Conservation (phyloP, 2,888 invertebrate genomes). For the Rhagonycha fulva region DNA sequence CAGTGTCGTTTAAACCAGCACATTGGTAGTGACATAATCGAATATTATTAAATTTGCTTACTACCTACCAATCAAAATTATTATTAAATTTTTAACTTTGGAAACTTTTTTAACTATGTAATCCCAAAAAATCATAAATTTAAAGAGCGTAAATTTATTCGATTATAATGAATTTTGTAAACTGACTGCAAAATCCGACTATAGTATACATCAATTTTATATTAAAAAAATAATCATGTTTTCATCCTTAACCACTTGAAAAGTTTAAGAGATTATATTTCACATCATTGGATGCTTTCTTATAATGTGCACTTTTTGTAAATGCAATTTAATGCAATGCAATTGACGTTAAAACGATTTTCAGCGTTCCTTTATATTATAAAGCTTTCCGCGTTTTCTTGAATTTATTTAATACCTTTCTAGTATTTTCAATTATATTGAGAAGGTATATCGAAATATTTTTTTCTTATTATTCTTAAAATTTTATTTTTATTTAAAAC, state of each 20-base stretch:
- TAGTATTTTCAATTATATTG: neutral
- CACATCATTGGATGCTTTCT: neutral
- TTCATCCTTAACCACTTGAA: neutral
- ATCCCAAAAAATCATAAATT: neutral
- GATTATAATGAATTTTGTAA: neutral
- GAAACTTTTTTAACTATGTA: neutral
- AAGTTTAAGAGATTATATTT: neutral
- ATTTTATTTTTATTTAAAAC: too few species aligned
- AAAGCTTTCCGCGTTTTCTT: neutral
- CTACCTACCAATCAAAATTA: neutral
- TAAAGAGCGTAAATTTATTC: neutral
- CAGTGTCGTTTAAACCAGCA: slow-evolving; percentile 10
- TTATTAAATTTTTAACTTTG: neutral
- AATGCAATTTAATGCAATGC: neutral
- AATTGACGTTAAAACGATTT: neutral
- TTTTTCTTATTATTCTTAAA: neutral
- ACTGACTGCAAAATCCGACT: neutral
- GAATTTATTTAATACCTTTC: neutral
- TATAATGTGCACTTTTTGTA: neutral
- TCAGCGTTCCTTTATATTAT: neutral
- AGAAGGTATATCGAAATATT: neutral
- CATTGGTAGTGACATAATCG: slow-evolving; percentile 6
- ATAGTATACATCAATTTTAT: neutral
- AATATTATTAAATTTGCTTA: slow-evolving; percentile 6
- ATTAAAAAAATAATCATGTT: neutral